Percentiles rank a stretch among this genome's conserved stretches.
Evolutionary conservation across 2,888 invertebrate species (phyloP).

Genomic region (Craniophora ligustri): DNA sequence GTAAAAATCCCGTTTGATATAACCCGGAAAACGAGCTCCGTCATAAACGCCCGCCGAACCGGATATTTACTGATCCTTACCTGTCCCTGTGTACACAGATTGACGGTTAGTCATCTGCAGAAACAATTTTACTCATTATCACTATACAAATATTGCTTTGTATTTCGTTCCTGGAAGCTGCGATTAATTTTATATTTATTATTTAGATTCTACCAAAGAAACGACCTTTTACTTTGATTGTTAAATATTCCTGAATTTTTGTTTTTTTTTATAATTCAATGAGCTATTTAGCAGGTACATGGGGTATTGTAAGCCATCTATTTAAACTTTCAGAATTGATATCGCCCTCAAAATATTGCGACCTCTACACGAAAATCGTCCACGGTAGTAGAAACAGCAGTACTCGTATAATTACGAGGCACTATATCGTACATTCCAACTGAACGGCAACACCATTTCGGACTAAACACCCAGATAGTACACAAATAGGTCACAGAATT

Average conservation of each 20-base stretch:
- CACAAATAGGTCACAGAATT: conserved; percentile 35
- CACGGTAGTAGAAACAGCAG: conserved; percentile 6
- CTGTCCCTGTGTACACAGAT: conserved; percentile 26
- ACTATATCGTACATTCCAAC: conserved; percentile 25
- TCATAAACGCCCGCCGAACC: conserved; percentile 49
- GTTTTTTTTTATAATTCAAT: too few species aligned
- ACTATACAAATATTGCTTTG: background rate
- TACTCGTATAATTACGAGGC: conserved; percentile 34
- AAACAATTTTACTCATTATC: conserved; percentile 38
- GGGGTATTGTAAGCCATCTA: too few species aligned
- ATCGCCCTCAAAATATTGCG: background rate
- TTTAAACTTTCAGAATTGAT: background rate
- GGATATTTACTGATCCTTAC: conserved; percentile 57
- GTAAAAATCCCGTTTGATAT: conserved; percentile 53
- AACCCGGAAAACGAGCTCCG: conserved; percentile 53
- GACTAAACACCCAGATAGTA: conserved; percentile 17
- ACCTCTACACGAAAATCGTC: background rate
- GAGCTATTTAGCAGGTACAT: too few species aligned
- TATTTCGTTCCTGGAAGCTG: background rate
- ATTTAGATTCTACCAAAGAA: background rate
- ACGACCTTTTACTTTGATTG: background rate
- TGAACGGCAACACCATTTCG: conserved; percentile 16
- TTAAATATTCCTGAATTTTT: too few species aligned
- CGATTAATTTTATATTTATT: background rate
- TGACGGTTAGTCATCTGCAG: conserved; percentile 36